Evolutionary conservation across 1,140 invertebrate species (phyloP).

Genomic region (Pogonomyrmex barbatus): DNA sequence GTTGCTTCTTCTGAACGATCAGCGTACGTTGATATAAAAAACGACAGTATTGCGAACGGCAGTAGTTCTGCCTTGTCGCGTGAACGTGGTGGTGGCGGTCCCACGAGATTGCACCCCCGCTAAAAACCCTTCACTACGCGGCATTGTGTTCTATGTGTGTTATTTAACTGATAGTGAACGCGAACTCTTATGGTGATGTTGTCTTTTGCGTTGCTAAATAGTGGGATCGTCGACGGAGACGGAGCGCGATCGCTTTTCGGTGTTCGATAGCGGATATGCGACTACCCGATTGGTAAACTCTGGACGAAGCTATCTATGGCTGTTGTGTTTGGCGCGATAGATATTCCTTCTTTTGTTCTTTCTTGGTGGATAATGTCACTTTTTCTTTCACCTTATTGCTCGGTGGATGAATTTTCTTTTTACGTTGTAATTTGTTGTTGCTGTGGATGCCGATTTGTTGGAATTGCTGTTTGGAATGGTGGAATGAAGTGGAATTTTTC

Average conservation of each 20-base stretch:
- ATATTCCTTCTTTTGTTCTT: background rate
- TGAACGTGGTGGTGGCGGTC: conserved; percentile 25
- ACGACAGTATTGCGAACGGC: conserved; percentile 42
- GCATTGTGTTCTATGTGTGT: conserved; percentile 45
- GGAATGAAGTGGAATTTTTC: conserved; percentile 12
- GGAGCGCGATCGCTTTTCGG: conserved; percentile 37
- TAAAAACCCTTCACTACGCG: background rate
- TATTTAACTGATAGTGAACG: conserved; percentile 45
- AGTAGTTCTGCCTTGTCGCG: conserved; percentile 52
- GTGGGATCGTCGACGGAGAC: conserved; percentile 31
- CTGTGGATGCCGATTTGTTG: conserved; percentile 16
- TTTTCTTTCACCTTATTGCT: background rate
- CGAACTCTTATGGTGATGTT: conserved; percentile 34
- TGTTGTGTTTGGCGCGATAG: conserved; percentile 35
- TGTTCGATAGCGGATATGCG: conserved; percentile 56
- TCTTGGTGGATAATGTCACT: background rate
- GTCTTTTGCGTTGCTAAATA: conserved; percentile 43
- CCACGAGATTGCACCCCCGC: conserved; percentile 6
- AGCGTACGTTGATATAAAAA: conserved; percentile 65
- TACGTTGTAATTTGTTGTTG: conserved; percentile 13
- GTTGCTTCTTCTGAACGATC: conserved; percentile 63
- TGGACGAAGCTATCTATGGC: conserved; percentile 40
- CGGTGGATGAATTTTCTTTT: conserved; percentile 13
- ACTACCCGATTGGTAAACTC: conserved; percentile 46
- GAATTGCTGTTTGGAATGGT: conserved; percentile 8